Conservation (phyloP, 2,888 invertebrate genomes). For the Apodemia zela region DNA sequence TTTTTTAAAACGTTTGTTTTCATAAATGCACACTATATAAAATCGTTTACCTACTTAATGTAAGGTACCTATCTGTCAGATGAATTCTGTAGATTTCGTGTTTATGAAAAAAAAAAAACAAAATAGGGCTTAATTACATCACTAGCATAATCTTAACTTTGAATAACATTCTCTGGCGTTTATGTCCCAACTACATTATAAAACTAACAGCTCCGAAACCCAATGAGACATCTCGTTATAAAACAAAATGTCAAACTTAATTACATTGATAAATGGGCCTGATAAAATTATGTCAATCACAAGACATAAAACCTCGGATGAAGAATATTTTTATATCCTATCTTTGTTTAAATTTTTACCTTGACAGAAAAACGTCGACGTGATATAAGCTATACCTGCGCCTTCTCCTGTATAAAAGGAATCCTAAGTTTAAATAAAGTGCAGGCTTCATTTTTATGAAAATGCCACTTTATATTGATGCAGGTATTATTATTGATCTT, state of each 20-base stretch:
- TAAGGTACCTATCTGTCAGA: too few species aligned
- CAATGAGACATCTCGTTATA: not conserved
- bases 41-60: too few species aligned
- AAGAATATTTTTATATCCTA: not conserved
- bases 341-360: not conserved
- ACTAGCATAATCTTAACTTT: not conserved
- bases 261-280: constrained; percentile 1
- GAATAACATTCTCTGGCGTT: not conserved
- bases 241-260: constrained; percentile 5
- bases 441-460: too few species aligned
- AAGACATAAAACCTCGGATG: not conserved
- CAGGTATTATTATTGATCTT: too few species aligned
- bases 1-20: too few species aligned
- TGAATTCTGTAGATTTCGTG: too few species aligned
- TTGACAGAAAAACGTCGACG: not conserved
- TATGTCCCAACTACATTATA: not conserved
- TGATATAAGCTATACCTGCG: too few species aligned
- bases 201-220: constrained; percentile 2
- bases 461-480: too few species aligned
- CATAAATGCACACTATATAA: too few species aligned
- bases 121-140: not conserved
- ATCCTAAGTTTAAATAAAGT: too few species aligned
- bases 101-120: not conserved
- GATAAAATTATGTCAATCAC: not conserved
- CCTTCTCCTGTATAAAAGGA: too few species aligned